These are phyloP conservation scores for Hirudinaria manillensis DNA, from an alignment of 2,888 invertebrate genomes.

Conservation along the genomic window DNA sequence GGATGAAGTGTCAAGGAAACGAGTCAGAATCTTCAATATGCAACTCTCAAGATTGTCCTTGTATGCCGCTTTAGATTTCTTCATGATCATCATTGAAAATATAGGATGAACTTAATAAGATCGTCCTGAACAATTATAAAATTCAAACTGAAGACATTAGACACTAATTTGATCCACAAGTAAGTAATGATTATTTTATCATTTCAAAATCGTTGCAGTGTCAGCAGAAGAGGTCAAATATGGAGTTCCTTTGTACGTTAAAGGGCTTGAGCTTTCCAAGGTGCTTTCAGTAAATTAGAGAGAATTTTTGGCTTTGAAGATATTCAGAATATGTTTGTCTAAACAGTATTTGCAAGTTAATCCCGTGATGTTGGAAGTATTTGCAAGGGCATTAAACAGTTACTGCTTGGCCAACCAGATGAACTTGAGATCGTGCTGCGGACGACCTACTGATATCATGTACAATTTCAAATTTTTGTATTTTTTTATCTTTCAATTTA, in stretches of 20 bases:
- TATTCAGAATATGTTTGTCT: too few species aligned
- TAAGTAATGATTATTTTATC: too few species aligned
- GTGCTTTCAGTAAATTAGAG: not conserved
- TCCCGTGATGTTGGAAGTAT: conserved; percentile 6
- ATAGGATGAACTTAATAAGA: too few species aligned
- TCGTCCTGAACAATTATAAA: too few species aligned
- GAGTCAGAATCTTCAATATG: conserved; percentile 26
- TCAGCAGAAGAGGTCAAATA: not conserved
- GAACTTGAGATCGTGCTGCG: conserved; percentile 22
- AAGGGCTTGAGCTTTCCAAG: conserved; percentile 7
- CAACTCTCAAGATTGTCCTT: conserved; percentile 34
- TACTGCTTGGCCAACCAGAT: conserved; percentile 18
- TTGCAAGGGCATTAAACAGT: conserved; percentile 21
- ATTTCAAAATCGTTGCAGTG: not conserved
- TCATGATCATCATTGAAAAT: not conserved
- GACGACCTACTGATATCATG: conserved; percentile 8
- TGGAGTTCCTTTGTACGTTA: not conserved
- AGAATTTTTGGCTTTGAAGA: too few species aligned
- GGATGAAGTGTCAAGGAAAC: conserved; percentile 31
- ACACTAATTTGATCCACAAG: too few species aligned
- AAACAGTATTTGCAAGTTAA: conserved; percentile 18
- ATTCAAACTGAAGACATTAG: too few species aligned
- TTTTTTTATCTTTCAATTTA: too few species aligned
- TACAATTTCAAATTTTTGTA: not conserved
- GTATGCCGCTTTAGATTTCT: conserved; percentile 20